These are phyloP conservation scores for Arothron firmamentum DNA, from an alignment of 2,113 vertebrate genomes.

Conservation along the genomic window DNA sequence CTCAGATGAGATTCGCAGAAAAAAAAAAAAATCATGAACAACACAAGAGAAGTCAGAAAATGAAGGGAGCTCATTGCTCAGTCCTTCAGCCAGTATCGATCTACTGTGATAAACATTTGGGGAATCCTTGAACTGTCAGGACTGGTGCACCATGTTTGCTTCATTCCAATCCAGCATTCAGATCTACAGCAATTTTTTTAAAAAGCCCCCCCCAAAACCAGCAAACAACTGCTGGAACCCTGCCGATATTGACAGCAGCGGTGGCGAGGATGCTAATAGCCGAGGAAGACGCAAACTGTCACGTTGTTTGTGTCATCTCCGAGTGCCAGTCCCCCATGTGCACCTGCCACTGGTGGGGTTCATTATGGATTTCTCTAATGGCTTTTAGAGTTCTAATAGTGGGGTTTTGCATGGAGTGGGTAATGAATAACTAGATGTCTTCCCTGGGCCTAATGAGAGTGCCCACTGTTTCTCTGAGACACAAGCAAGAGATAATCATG, in stretches of 20 bases:
- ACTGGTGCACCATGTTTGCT: slow-evolving; percentile 64
- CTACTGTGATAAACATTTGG: slow-evolving; percentile 72
- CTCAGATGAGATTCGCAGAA: slow-evolving; percentile 50
- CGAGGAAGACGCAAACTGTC: slow-evolving; percentile 45
- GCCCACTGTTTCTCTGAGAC: slow-evolving; percentile 57
- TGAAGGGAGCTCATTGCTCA: slow-evolving; percentile 56
- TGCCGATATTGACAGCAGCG: slow-evolving; percentile 17
- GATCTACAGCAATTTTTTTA: slow-evolving; percentile 2
- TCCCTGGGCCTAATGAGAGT: slow-evolving; percentile 67
- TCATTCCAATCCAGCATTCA: slow-evolving; percentile 48
- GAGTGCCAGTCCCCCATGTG: slow-evolving; percentile 51
- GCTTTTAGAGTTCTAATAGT: slow-evolving; percentile 73
- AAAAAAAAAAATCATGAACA: too few species aligned
- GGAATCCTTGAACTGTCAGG: slow-evolving; percentile 69
- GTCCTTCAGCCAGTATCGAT: slow-evolving; percentile 67
- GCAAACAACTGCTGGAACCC: slow-evolving; percentile 24
- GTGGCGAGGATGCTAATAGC: slow-evolving; percentile 53
- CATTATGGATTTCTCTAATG: slow-evolving; percentile 75
- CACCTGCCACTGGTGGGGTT: slow-evolving; percentile 70
- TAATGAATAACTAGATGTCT: slow-evolving; percentile 72
- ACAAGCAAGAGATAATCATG: slow-evolving; percentile 40
- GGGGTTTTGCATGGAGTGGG: slow-evolving; percentile 61
- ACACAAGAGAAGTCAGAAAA: slow-evolving; percentile 14
- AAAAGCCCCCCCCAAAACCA: not conserved
- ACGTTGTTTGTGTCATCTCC: slow-evolving; percentile 63